A percentile compares a stretch with the other conserved stretches of the same genome.
These are phyloP conservation scores for Molossus molossus DNA, from an alignment of 2,797 vertebrate genomes.

Conservation along the genomic window DNA sequence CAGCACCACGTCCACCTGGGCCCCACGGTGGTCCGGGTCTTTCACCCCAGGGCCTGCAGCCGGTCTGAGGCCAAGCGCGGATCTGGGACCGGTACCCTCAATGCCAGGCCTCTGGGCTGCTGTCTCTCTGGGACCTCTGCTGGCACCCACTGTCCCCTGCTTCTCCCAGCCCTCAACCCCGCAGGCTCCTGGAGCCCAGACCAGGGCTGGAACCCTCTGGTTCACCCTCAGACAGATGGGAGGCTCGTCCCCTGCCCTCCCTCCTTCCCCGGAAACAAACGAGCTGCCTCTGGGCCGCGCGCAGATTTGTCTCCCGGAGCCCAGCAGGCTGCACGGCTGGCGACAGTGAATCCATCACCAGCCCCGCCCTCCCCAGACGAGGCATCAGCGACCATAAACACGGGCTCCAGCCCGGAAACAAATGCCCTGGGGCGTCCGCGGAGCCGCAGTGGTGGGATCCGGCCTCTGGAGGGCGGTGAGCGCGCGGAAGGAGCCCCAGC, in stretches of 20 bases:
- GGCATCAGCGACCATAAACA: not conserved
- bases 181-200: not conserved
- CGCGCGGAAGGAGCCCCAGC: fast-evolving
- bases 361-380: not conserved
- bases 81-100: not conserved
- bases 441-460: fast-evolving
- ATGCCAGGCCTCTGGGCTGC: fast-evolving
- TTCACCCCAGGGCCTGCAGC: fast-evolving
- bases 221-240: not conserved
- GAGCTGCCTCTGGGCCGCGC: not conserved
- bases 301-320: no score
- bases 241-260: fast-evolving
- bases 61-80: no score
- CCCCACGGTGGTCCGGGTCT: not conserved
- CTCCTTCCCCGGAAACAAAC: not conserved
- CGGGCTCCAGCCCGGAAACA: not conserved
- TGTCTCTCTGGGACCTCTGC: not conserved
- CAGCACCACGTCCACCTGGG: fast-evolving
- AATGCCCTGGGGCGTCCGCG: not conserved
- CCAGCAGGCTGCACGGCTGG: fast-evolving
- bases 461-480: fast-evolving
- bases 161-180: fast-evolving
- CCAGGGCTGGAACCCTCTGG: not conserved
- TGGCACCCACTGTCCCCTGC: fast-evolving
- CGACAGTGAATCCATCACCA: not conserved